Evolutionary conservation across 2,797 vertebrate species (phyloP), one percentile per base, ranked within the genome.

Genomic region (Pseudomugil tenellus): DNA sequence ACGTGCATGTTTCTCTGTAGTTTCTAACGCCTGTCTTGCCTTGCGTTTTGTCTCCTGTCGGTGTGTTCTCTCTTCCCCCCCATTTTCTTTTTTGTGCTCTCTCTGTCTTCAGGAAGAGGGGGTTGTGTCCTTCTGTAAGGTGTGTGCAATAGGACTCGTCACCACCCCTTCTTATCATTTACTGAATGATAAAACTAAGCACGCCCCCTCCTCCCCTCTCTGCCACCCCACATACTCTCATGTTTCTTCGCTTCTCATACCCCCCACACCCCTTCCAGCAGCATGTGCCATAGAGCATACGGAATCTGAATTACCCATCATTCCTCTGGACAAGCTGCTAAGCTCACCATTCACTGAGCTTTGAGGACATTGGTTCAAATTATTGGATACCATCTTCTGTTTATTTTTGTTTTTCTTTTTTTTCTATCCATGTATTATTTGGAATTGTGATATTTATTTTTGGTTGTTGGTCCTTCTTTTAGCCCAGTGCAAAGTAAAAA

Each of bases 111-210:
- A 98, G 97, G 97, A 98, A 94, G 96, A 98, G 95, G 97, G 95
- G 94, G 95, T 96, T 94, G 96, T 97, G 95, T 96, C 96, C 94
- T 98, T 94, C 95, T 99, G 96, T 94, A 97, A 99, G 97, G 98
- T 99, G 96, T 98, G 98, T 99, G 89, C 67, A 87, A 80, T 87
- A 91, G 91, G 89, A 90, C 86, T 87, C 72, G 79, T 84, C 81
- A 86, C 85, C 85, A 85, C 87, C 86, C 79, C 75, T 89, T 78
- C 75, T 84, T 70, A 55, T 83, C 88, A 87, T 91, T 83, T 85
- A 83, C 21, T 29, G 16, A 86, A 86, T 81, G 84, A 84, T 70
- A 77, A 85, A 82, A 83, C 62, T 74, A 86, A 88, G 74, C 92
- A 88, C 84, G 67, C 79, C 81, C 72, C 60, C 75, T 37, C 66